Conservation (phyloP, 2,113 vertebrate genomes). For the Muntiacus muntjak region DNA sequence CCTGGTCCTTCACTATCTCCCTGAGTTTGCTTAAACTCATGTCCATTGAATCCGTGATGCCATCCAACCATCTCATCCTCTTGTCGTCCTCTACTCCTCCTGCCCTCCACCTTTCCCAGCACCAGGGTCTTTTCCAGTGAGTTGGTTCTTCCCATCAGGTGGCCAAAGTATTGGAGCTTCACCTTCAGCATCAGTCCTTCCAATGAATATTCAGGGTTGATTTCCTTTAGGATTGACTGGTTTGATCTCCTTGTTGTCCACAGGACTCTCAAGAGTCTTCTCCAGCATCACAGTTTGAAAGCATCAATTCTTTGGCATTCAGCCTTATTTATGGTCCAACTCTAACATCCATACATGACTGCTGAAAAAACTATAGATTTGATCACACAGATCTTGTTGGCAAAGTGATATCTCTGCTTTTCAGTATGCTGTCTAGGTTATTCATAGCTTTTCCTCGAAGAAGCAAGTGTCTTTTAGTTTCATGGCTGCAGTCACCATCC, state of each 20-base stretch:
- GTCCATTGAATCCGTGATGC: neutral
- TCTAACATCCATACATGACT: neutral
- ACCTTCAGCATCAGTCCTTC: neutral
- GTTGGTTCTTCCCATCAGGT: neutral
- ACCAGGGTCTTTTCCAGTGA: neutral
- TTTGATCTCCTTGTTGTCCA: neutral
- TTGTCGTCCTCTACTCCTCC: neutral
- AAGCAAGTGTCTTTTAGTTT: neutral
- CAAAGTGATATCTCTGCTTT: neutral
- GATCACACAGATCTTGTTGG: neutral
- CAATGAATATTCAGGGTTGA: neutral
- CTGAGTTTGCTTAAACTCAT: neutral
- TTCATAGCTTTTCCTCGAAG: neutral
- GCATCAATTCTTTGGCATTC: neutral
- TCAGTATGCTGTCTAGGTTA: neutral
- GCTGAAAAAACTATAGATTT: neutral
- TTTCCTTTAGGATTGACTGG: neutral
- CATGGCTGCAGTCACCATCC: neutral
- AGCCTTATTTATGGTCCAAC: neutral
- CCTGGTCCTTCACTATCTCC: neutral
- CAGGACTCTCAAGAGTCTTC: neutral
- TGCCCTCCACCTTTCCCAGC: neutral
- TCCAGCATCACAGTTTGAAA: neutral
- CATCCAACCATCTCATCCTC: neutral
- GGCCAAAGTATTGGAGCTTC: neutral